phyloP scores from a whole-genome alignment of 1,140 invertebrate species.

The Brachionus koreanus region DNA sequence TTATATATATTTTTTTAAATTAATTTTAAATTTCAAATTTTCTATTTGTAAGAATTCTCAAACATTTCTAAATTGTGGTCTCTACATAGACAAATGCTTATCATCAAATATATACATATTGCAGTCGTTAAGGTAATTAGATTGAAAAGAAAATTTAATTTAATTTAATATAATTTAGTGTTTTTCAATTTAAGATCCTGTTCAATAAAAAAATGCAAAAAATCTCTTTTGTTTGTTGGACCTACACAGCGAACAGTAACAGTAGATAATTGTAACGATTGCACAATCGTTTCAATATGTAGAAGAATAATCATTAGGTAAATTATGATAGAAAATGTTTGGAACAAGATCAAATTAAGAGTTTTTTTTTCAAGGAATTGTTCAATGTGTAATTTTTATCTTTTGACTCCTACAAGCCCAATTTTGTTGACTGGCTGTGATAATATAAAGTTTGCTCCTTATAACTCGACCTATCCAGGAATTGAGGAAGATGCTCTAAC shows the following conservation, averaged over 20 bases:
- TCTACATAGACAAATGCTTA: constrained; percentile 39
- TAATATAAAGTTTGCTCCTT: constrained; percentile 30
- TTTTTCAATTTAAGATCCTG: constrained; percentile 18
- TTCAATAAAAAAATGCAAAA: constrained; percentile 34
- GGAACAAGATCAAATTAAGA: neutral
- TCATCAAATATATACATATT: constrained; percentile 39
- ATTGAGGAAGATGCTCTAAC: constrained; percentile 13
- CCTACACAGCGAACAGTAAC: constrained; percentile 29
- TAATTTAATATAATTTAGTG: too few species aligned
- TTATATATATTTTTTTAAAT: neutral
- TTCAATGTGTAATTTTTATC: constrained; percentile 40
- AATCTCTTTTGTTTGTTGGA: constrained; percentile 31
- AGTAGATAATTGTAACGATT: constrained; percentile 24
- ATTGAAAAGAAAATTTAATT: neutral
- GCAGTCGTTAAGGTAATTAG: neutral
- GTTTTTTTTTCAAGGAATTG: constrained; percentile 19
- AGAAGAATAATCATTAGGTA: constrained; percentile 24
- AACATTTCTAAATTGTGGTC: neutral
- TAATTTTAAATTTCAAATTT: neutral
- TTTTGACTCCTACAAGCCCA: constrained; percentile 18
- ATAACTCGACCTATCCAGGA: constrained; percentile 19
- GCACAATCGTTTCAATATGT: constrained; percentile 11
- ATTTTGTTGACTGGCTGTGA: constrained; percentile 40
- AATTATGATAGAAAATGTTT: neutral
- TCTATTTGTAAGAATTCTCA: neutral